Evolutionary conservation across 2,113 vertebrate species (phyloP).

Genomic region (Myotis davidii): DNA sequence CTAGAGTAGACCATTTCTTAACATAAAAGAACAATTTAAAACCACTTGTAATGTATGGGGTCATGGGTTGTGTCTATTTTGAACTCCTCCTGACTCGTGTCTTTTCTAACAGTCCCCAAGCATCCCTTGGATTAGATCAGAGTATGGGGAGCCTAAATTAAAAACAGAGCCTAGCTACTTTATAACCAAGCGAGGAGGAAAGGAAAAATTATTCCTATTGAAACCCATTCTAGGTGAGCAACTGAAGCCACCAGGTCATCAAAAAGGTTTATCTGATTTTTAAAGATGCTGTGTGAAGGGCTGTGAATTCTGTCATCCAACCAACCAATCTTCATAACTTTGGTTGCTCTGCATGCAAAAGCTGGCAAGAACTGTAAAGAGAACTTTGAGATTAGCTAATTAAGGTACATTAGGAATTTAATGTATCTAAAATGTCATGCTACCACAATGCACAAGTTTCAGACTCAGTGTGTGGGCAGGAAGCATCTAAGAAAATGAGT

Average conservation of each 20-base stretch:
- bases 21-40: slow-evolving; percentile 58
- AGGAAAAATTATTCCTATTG: neutral
- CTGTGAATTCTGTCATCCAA: neutral
- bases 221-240: neutral
- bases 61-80: slow-evolving; percentile 60
- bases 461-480: neutral
- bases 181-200: slow-evolving; percentile 11
- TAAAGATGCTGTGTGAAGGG: neutral
- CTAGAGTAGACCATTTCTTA: slow-evolving; percentile 9
- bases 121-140: slow-evolving; percentile 61
- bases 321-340: neutral
- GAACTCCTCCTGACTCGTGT: slow-evolving; percentile 38
- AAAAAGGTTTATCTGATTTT: neutral
- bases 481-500: neutral
- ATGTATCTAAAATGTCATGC: neutral
- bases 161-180: slow-evolving; percentile 50
- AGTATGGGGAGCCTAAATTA: neutral
- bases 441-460: neutral
- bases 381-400: neutral
- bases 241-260: neutral
- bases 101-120: slow-evolving; percentile 52
- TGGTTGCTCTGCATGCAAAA: neutral
- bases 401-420: neutral
- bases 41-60: slow-evolving; percentile 22
- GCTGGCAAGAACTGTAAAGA: neutral